Conservation (phyloP, 2,797 vertebrate species). For the Rhodeus uyekii region DNA sequence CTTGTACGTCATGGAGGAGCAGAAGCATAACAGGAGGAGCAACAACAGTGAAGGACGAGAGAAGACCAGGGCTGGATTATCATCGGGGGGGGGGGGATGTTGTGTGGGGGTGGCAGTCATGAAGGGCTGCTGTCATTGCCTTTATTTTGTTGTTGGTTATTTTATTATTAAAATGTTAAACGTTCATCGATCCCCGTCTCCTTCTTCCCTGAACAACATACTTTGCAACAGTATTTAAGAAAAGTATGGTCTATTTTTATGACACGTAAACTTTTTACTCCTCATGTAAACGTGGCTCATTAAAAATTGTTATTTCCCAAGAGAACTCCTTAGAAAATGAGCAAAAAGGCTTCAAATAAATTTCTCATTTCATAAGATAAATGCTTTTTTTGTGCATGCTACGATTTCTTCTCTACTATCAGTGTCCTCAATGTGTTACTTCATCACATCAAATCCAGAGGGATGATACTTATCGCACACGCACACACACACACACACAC, state of each 20-base stretch:
- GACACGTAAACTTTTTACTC: slow-evolving; percentile 25
- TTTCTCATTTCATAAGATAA: slow-evolving; percentile 49
- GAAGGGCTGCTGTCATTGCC: no score
- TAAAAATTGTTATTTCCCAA: slow-evolving; percentile 53
- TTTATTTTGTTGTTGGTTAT: no score
- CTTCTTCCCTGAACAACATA: no score
- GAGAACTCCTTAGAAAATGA: slow-evolving; percentile 43
- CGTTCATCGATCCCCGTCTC: no score
- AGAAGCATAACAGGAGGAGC: no score
- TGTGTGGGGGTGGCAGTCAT: no score
- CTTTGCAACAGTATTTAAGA: no score
- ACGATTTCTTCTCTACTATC: slow-evolving; percentile 36
- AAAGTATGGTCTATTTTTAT: slow-evolving; percentile 47
- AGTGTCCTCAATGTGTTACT: slow-evolving; percentile 13
- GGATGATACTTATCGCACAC: slow-evolving; percentile 6
- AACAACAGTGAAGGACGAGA: no score
- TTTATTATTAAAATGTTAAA: no score
- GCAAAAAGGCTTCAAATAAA: slow-evolving; percentile 44
- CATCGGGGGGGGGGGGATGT: no score
- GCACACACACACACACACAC: background rate
- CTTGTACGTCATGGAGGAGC: no score
- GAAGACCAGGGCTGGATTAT: no score
- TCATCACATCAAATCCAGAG: slow-evolving; percentile 24
- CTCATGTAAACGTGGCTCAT: slow-evolving; percentile 53
- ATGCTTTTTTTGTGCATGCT: slow-evolving; percentile 26